Evolutionary conservation across 2,888 invertebrate species (phyloP).

Genomic region (Drosophila kanekoi): DNA sequence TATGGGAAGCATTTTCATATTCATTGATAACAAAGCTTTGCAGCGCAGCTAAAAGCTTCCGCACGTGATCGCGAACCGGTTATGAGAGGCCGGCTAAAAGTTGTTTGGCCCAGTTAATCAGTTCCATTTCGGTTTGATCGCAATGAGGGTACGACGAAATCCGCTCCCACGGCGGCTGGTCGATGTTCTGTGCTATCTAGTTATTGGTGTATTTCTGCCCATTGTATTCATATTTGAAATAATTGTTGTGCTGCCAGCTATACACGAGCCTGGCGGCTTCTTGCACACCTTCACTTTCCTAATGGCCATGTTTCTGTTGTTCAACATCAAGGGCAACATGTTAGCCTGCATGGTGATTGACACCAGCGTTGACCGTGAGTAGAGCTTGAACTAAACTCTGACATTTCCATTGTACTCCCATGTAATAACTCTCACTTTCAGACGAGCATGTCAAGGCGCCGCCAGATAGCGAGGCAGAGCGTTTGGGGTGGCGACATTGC

Average conservation of each 20-base stretch:
- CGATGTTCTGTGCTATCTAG: constrained; percentile 80
- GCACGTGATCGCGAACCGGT: constrained; percentile 47
- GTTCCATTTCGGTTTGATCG: constrained; percentile 21
- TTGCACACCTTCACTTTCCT: constrained; percentile 87
- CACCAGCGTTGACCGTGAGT: constrained; percentile 89
- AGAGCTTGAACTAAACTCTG: background rate
- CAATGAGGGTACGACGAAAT: constrained; percentile 64
- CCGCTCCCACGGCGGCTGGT: constrained; percentile 59
- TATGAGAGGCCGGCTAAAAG: constrained; percentile 8
- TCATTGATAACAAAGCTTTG: constrained; percentile 37
- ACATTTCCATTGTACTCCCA: background rate
- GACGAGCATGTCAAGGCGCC: constrained; percentile 18
- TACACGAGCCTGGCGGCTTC: constrained; percentile 87
- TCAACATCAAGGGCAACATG: constrained; percentile 92
- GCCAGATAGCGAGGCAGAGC: constrained; percentile 15
- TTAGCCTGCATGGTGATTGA: constrained; percentile 91
- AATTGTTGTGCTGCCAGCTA: constrained; percentile 90
- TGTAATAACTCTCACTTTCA: background rate
- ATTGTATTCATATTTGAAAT: constrained; percentile 85
- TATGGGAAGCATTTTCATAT: background rate
- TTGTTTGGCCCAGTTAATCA: constrained; percentile 4
- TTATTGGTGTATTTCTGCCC: constrained; percentile 81
- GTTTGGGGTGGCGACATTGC: constrained; percentile 90
- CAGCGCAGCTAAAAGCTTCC: constrained; percentile 23
- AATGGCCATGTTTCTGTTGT: constrained; percentile 89